Base-by-base conservation (phyloP, 2,888 invertebrate species). In the Pseudococcus jackbeardsleyi region DNA sequence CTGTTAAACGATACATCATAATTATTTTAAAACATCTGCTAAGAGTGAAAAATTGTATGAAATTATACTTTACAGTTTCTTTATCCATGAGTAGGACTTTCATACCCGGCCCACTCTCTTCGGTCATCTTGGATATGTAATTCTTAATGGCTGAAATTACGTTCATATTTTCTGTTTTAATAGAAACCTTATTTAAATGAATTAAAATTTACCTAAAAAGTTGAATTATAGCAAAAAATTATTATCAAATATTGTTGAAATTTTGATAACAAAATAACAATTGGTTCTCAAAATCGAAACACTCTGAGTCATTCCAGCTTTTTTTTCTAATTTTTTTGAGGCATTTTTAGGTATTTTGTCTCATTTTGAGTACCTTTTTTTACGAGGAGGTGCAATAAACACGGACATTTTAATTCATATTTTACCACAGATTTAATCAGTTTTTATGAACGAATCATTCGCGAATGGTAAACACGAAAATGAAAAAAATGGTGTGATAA, bases 31-130 rank as follows among this genome's bases (percentile, higher is more conserved):
- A 84, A 46, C 50, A 84, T 42, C 11, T 86, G 26, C 26, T 88
- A 26, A 64, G 26, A 48, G 19, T 46, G 26, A 22, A 68, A 22
- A 22, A 4, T 26, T 22, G 79, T 89, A 87, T 72, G 91, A 92
- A 64, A 64, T 19, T 8, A 72, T 33, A 72, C 72, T 33, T 91
- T 92, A 98, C 98, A 89, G 99, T 99, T 92, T 99, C 98, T 92
- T 96, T 97, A 92, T 99, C 99, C 96, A 99, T 97, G 84, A 99
- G 92, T 90, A 99, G 94, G 72, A 99, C 96, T 94, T 99, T 99
- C 99, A 99, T 99, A 86, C 99, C 99, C 0, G 98, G 97, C 2
- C 99, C 99, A 91, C 98, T 97, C 91, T 99, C 97, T 90, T 97
- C 96, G 7, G 98, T 97, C 98, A 99, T 99, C 93, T 98, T 98